These are phyloP conservation scores for Drosophila yakuba DNA, from an alignment of 1,140 invertebrate genomes.

Conservation along the genomic window DNA sequence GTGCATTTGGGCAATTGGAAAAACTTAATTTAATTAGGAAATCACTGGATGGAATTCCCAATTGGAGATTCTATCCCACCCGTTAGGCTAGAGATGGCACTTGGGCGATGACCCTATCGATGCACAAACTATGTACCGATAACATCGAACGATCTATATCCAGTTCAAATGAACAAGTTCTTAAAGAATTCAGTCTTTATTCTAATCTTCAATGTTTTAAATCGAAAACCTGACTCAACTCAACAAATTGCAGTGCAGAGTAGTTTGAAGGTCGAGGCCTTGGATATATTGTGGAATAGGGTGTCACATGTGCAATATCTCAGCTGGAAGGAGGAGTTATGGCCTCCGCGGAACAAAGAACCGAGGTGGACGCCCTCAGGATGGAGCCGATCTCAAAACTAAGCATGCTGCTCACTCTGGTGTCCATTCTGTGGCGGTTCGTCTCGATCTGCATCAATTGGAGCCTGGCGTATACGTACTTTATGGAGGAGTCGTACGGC, in stretches of 20 bases:
- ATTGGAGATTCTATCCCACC: not conserved
- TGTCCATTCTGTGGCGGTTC: slow-evolving; percentile 45
- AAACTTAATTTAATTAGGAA: slow-evolving; percentile 38
- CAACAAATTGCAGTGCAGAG: not conserved
- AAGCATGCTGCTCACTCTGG: slow-evolving; percentile 34
- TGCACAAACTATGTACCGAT: not conserved
- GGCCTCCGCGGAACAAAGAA: slow-evolving; percentile 7
- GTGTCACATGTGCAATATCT: not conserved
- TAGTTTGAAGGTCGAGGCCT: not conserved
- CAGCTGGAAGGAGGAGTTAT: not conserved
- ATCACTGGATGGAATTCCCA: not conserved
- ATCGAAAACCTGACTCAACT: not conserved
- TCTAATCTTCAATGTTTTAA: not conserved
- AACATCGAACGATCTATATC: not conserved
- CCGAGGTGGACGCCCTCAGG: slow-evolving; percentile 6
- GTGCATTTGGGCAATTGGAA: slow-evolving; percentile 1
- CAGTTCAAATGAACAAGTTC: slow-evolving; percentile 4
- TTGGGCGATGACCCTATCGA: not conserved
- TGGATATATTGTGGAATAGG: not conserved
- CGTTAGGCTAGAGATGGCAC: slow-evolving; percentile 1
- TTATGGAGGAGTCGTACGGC: slow-evolving; percentile 20
- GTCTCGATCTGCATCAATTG: slow-evolving; percentile 61
- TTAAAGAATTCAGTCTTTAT: not conserved
- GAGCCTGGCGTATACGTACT: slow-evolving; percentile 52
- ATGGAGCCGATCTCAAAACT: slow-evolving; percentile 35